Evolutionary conservation across 2,797 vertebrate species (phyloP).

Genomic region (Micrastur ruficollis): DNA sequence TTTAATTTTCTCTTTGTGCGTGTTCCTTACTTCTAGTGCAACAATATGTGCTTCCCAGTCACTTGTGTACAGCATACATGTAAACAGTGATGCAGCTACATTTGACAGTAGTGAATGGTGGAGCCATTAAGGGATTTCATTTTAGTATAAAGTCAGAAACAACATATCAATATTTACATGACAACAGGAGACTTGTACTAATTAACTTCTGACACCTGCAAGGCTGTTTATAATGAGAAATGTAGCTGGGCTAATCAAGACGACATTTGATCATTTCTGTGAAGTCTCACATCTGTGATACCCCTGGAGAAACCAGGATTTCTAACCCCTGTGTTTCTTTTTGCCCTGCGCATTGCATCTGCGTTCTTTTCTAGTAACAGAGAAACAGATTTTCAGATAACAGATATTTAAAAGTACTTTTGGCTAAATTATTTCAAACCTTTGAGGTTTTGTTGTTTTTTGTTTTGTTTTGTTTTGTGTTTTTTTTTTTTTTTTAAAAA

Average conservation of each 20-base stretch:
- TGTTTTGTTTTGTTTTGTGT: neutral
- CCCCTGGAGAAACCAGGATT: neutral
- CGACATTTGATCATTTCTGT: constrained; percentile 34
- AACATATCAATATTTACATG: constrained; percentile 55
- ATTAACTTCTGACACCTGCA: constrained; percentile 62
- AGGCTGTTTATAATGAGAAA: constrained; percentile 45
- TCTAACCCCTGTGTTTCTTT: neutral
- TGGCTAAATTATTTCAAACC: neutral
- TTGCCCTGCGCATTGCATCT: neutral
- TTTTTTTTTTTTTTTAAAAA: neutral
- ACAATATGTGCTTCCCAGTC: neutral
- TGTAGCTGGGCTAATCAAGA: constrained; percentile 46
- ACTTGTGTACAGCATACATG: neutral
- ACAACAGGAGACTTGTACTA: constrained; percentile 42
- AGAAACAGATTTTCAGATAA: neutral
- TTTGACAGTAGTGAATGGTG: neutral
- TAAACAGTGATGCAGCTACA: neutral
- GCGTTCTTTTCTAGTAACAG: neutral
- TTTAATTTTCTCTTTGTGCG: constrained; percentile 64
- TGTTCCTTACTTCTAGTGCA: neutral
- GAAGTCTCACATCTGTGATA: constrained; percentile 46
- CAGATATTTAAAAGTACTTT: neutral
- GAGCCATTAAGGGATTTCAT: neutral
- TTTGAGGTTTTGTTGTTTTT: neutral
- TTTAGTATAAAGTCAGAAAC: constrained; percentile 15